Base-by-base conservation (phyloP, 2,797 vertebrate species). In the Bucorvus abyssinicus region DNA sequence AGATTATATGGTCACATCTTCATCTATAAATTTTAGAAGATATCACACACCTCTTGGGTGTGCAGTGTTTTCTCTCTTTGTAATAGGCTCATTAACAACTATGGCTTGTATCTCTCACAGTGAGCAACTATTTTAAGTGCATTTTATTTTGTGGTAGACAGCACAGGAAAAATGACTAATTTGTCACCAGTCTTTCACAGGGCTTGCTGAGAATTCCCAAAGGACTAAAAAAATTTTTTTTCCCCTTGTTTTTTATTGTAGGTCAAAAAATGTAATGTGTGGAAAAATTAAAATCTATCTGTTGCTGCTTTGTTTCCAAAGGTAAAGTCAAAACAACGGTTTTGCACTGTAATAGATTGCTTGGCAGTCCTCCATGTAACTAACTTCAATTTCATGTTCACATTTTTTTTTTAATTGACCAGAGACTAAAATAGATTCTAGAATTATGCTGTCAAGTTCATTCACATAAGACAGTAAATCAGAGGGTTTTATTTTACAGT, bases 381-480 rank as follows among this genome's bases (percentile, higher is more conserved):
- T 40, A 89, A 19, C 67, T 91, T 87, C 85, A 64, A 81, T 94
- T 96, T 96, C 2, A 24, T 38, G 21, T 83, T 85, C n/a, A 64
- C 26, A 20, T n/a, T 95, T 49, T 69, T 85, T 91, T 96, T 92
- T 77, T 12, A 93, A 90, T 76, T 93, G 78, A 95, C 57, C 47
- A 74, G 52, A 82, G 34, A 40, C 38, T 81, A 74, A 47, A 84
- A 56, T 84, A 59, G 53, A 56, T 60, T 78, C 65, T 56, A 67
- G 44, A 89, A 81, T 38, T 67, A 61, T 59, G 24, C 27, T 60
- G 47, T 92, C 65, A 90, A 59, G 60, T 42, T 91, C 56, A 84
- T 79, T 94, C 67, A 77, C 60, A 81, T 45, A 68, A 89, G 50
- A 91, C 21, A 60, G n/a, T 88, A 87, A 90, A 45, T 53, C 19